Evolutionary conservation across 2,888 invertebrate species (phyloP).

Genomic region (Drosophila meridiana): DNA sequence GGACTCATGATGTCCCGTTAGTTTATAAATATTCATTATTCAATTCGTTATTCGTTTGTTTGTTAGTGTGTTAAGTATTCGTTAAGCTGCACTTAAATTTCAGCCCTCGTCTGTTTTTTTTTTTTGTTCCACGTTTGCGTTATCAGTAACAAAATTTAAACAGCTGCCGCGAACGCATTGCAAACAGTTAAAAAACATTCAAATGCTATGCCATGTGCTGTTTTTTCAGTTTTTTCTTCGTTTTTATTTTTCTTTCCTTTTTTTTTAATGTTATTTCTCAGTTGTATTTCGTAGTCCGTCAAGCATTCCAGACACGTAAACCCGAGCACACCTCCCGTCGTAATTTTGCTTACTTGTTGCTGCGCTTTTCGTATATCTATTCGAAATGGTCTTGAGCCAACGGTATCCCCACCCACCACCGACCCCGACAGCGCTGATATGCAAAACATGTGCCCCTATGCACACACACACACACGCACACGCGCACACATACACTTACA

Average conservation of each 20-base stretch:
- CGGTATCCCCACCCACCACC: not conserved
- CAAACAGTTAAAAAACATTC: conserved; percentile 53
- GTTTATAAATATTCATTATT: too few relatives aligned
- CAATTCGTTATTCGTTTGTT: too few relatives aligned
- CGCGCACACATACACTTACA: not conserved
- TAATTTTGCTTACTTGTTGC: conserved; percentile 69
- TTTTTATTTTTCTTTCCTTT: conserved; percentile 2
- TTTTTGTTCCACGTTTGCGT: conserved; percentile 33
- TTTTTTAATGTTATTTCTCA: conserved; percentile 17
- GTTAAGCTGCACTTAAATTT: not conserved
- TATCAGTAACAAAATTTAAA: conserved; percentile 71
- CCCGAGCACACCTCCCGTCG: conserved; percentile 56
- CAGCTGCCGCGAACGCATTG: conserved; percentile 66
- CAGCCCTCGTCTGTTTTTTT: not conserved
- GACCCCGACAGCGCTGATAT: conserved; percentile 25
- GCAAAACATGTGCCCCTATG: conserved; percentile 46
- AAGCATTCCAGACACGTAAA: conserved; percentile 67
- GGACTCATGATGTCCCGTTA: too few relatives aligned
- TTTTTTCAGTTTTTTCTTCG: conserved; percentile 13
- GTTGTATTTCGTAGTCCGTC: conserved; percentile 27
- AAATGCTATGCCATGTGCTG: conserved; percentile 49
- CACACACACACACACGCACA: conserved; percentile 1
- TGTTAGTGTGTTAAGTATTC: conserved; percentile 11
- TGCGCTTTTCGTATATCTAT: conserved; percentile 37
- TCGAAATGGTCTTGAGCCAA: conserved; percentile 23